Evolutionary conservation across 2,113 vertebrate species (phyloP), one percentile per base, ranked within the genome.

Genomic region (Alethe diademata): DNA sequence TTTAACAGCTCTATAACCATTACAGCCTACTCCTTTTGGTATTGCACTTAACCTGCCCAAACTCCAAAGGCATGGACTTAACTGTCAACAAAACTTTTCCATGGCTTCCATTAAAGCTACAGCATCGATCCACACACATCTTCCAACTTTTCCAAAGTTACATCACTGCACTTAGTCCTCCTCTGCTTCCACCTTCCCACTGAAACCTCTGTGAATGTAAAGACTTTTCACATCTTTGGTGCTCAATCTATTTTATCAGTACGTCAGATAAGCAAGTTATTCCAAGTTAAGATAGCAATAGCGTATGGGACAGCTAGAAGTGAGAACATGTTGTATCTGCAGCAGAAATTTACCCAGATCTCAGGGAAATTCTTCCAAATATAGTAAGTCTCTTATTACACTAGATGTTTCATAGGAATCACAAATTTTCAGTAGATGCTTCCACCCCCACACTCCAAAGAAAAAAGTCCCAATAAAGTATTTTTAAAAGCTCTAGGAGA

Each of bases 91-190:
- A 19, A 54, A 71, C 8, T 54, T 29, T 35, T 36, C 45, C 31
- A 19, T 5, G 2, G 6, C 18, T 87, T 70, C n/a, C 8, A 54
- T 22, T 57, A 85, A 73, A 60, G 4, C 60, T 47, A 25, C 43
- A 82, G 22, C 26, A 78, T 8, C 18, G 14, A 82, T 40, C 1
- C 7, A 54, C 19, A 71, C 7, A 14, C 0, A 2, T 20, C 31
- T 80, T 87, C 25, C 13, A 65, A 3, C n/a, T 61, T 36, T 1
- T 1, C 11, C 23, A 26, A 16, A 15, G 18, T 56, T 70, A 8
- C 15, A 78, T 8, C 23, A 36, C 54, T 79, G 29, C 31, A 35
- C 11, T 57, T n/a, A 48, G 1, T 79, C 23, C 36, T 66, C 36
- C 38, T 53, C 79, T 70, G 29, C 12, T 48, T 54, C 10, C 9